Evolutionary conservation across 2,113 vertebrate species (phyloP).

Genomic region (Rhea americana): DNA sequence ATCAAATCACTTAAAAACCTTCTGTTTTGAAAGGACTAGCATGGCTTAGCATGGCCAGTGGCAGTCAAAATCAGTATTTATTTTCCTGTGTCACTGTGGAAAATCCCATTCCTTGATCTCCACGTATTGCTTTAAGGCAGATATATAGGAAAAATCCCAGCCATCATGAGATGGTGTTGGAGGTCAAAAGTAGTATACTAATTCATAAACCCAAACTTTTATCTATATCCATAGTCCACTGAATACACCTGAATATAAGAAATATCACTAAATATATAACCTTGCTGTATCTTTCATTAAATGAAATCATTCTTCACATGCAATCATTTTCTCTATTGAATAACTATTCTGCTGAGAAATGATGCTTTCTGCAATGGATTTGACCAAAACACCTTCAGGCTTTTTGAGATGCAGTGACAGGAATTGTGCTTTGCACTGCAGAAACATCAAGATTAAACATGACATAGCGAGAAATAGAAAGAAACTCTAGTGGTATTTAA

Average conservation of each 20-base stretch:
- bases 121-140: neutral
- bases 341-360: neutral
- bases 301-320: neutral
- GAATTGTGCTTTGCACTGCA: neutral
- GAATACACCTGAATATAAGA: neutral
- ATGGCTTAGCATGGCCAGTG: neutral
- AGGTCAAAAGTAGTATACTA: neutral
- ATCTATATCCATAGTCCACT: neutral
- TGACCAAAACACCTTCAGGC: neutral
- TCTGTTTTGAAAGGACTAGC: neutral
- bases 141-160: neutral
- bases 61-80: neutral
- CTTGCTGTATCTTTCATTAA: neutral
- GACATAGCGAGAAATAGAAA: rapidly evolving
- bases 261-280: rapidly evolving
- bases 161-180: neutral
- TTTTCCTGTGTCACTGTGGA: neutral
- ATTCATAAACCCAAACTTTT: neutral
- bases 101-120: neutral
- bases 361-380: rapidly evolving
- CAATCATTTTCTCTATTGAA: neutral
- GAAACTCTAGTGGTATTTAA: neutral
- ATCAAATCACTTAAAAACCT: neutral
- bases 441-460: neutral
- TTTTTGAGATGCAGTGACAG: neutral